Base-by-base conservation (phyloP, 2,797 vertebrate genomes). In the Girardinus metallicus region DNA sequence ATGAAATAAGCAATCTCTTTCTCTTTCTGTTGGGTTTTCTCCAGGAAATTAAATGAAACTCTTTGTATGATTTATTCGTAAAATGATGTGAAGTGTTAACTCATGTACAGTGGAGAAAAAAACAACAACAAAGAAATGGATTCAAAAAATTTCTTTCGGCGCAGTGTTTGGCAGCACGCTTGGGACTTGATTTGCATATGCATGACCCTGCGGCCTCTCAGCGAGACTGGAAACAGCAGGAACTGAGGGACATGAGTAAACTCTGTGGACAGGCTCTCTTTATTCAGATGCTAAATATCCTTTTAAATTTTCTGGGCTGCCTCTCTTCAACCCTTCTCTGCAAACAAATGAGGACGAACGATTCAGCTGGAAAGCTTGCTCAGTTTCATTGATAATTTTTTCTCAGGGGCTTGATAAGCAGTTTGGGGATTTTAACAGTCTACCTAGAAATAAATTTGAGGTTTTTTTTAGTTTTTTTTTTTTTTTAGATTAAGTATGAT, bases 221-320 rank as follows among this genome's bases (percentile, higher is more conserved):
- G 83, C 85, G 49, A 89, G 81, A 79, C 90, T 90, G 90, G 87
- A 85, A 91, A 82, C 87, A 89, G 87, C 83, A 86, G 88, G 87
- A 93, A 85, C 91, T 87, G 89, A 84, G 92, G 79, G 86, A 86
- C 87, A 93, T 66, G 86, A 91, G 92, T 92, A 91, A 92, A 91
- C 88, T 92, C 68, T 60, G 62, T 90, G 91, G 86, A 91, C 89
- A 89, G 88, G 84, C 92, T 86, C 81, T 71, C 82, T 86, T 87
- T 87, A 94, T 95, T 96, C 91, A 95, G 87, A 96, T 93, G 94
- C 94, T 93, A 92, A 95, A 94, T 90, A 91, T 89, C 91, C 91
- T 88, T 92, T 91, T 93, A 86, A 92, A 92, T 93, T 88, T 92
- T 90, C 91, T 85, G 89, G 93, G 92, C 94, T 92, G 87, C 84